Base-by-base conservation (phyloP, 2,888 invertebrate genomes). In the Drosophila siamana region DNA sequence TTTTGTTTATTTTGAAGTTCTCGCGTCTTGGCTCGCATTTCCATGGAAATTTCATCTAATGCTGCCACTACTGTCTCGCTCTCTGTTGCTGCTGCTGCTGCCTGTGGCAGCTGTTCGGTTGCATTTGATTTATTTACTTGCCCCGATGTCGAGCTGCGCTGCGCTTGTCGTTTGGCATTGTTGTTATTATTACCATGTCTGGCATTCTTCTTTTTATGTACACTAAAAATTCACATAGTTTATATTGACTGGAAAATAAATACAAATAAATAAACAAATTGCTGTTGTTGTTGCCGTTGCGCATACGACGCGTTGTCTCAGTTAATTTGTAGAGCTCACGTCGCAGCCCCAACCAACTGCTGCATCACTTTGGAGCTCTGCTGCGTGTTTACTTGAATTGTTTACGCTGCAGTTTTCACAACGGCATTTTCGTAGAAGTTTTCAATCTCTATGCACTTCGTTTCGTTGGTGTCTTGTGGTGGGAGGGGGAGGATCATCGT, bases 181-280 rank as follows among this genome's bases (percentile, higher is more conserved):
- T 78, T 74, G 62, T 72, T 74, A 67, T 74, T 72, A 72, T 68
- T 59, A 62, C 50, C 74, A 68, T 74, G 75, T 54, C 44, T 65
- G 67, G 54, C 60, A 64, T 75, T 56, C 63, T 56, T 52, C 50
- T 44, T 56, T 73, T 83, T 90, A 85, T 90, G 90, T 90, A 86
- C 84, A 71, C 76, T 84, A 85, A 64, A 88, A 86, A 91, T 91
- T 90, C 88, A 90, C 91, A 82, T 89, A 83, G 85, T 89, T 90
- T 90, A 90, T 90, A 90, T 90, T 90, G 91, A 91, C 90, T 91
- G 90, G 91, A 90, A 90, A 90, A 89, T 91, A 91, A 90, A 90
- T 91, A 89, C 74, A 91, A 89, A 88, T 89, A 89, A 81, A 74
- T 85, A 87, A 84, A 79, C 79, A 85, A 81, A 75, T 72, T 70